Base-by-base conservation (phyloP, 2,888 invertebrate species). In the Spialia ferax region DNA sequence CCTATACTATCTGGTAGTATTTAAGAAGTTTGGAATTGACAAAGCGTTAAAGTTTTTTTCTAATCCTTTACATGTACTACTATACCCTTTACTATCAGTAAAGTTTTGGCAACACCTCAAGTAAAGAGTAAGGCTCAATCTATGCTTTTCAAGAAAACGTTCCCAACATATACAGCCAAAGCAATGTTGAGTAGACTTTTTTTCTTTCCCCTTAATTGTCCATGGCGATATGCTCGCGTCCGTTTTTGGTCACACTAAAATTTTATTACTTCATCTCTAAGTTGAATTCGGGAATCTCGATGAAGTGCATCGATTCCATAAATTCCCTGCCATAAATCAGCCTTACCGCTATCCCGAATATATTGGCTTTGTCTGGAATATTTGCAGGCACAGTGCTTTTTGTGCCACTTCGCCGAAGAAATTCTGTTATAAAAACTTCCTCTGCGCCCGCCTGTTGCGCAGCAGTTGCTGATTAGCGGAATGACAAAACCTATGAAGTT, bases 401-500 rank as follows among this genome's bases (percentile, higher is more conserved):
- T 67, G 61, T 61, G 23, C 8, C 55, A 67, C 32, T 67, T 61
- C 66, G 32, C 23, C 66, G 66, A 67, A 67, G 66, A 67, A 67
- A 61, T 55, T 61, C 61, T 35, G 32, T n/a, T 15, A 23, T 48
- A 67, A 67, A 67, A 67, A 67, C 18, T 1, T 8, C 13, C 38
- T 54, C 48, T 4, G 48, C 48, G 67, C 55, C 61, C 67, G 67
- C 67, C 67, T 62, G 62, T 68, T 56, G 67, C 61, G 62, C 50
- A 68, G 55, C 67, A 55, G 55, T 62, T 56, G 67, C 67, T 68
- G 61, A 68, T 68, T 68, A 68, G 67, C 11, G 32, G 67, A 61
- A 68, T 62, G 56, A 62, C 67, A 68, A 68, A 68, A 68, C 56
- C 67, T 68, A 68, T 68, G 67, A 68, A 68, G 67, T 68, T 68